These are phyloP conservation scores for Drosophila virilis DNA, from an alignment of 1,140 invertebrate species.

Conservation along the genomic window DNA sequence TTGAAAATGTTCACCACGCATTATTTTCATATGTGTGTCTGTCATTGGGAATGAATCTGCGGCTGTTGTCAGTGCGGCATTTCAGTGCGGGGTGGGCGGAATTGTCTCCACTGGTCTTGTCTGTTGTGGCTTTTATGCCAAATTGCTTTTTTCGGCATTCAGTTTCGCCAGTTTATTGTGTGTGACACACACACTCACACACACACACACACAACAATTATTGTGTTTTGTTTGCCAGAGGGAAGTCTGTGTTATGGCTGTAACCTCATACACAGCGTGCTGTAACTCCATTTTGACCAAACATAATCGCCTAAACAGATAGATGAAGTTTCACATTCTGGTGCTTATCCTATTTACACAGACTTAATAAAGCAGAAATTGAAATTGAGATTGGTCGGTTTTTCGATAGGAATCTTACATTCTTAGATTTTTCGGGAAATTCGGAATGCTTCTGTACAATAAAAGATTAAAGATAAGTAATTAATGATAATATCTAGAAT, in stretches of 20 bases:
- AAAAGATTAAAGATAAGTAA: background rate
- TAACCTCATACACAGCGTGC: slow-evolving; percentile 26
- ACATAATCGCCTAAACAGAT: slow-evolving; percentile 26
- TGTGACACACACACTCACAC: slow-evolving; percentile 3
- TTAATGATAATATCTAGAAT: background rate
- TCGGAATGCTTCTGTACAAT: no score
- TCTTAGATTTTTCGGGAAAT: background rate
- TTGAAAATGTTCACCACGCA: slow-evolving; percentile 61
- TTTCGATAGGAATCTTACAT: background rate
- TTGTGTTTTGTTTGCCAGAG: slow-evolving; percentile 24
- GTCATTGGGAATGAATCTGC: slow-evolving; percentile 69
- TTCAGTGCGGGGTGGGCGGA: slow-evolving; percentile 10
- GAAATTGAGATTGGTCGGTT: slow-evolving; percentile 1
- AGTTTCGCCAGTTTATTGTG: slow-evolving; percentile 32
- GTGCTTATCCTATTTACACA: slow-evolving; percentile 32
- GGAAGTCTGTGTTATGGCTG: background rate
- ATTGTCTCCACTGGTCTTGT: slow-evolving; percentile 55
- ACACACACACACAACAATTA: slow-evolving; percentile 12
- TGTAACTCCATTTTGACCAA: slow-evolving; percentile 37
- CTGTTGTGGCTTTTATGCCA: slow-evolving; percentile 76
- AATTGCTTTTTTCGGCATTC: slow-evolving; percentile 65
- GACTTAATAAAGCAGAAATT: slow-evolving; percentile 10
- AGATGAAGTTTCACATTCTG: slow-evolving; percentile 23
- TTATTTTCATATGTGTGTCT: slow-evolving; percentile 73
- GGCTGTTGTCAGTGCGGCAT: slow-evolving; percentile 51